A percentile compares a stretch with the other conserved stretches of the same genome.
Conservation (phyloP, 2,888 invertebrate species). For the Amorpha juglandis region DNA sequence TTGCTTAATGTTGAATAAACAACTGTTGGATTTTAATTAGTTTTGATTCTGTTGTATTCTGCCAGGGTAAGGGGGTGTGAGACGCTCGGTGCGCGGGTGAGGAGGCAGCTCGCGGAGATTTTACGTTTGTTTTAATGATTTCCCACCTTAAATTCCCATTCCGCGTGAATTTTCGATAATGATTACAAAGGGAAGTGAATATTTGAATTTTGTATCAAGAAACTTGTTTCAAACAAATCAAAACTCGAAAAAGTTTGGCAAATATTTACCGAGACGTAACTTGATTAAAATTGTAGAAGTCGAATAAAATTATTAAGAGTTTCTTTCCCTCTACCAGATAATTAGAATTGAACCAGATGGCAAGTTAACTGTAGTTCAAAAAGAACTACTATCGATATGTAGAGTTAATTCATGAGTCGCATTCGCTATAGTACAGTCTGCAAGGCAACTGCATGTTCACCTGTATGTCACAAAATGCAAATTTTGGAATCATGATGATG, state of each 20-base stretch:
- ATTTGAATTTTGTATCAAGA: not conserved
- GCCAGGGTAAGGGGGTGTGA: not conserved
- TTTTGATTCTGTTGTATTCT: constrained; percentile 61
- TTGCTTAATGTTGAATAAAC: constrained; percentile 74
- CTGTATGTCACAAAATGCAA: no score
- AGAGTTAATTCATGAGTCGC: not conserved
- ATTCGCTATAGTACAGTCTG: no score
- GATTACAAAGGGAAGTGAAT: constrained; percentile 2
- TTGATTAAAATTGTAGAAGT: no score
- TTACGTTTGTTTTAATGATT: constrained; percentile 24
- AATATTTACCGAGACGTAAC: no score
- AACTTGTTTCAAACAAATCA: not conserved
- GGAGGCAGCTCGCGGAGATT: constrained; percentile 14
- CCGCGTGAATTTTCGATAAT: constrained; percentile 10
- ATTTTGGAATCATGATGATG: no score
- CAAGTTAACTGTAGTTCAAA: not conserved
- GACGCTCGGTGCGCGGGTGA: not conserved
- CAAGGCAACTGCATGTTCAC: no score
- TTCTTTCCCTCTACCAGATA: not conserved
- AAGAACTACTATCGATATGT: not conserved
- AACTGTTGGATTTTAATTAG: constrained; percentile 76
- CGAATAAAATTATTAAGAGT: no score
- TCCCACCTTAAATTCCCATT: constrained; percentile 18
- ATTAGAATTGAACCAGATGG: not conserved
- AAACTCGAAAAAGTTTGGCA: not conserved